Conservation (phyloP, 2,113 vertebrate genomes). For the Actenoides hombroni region DNA sequence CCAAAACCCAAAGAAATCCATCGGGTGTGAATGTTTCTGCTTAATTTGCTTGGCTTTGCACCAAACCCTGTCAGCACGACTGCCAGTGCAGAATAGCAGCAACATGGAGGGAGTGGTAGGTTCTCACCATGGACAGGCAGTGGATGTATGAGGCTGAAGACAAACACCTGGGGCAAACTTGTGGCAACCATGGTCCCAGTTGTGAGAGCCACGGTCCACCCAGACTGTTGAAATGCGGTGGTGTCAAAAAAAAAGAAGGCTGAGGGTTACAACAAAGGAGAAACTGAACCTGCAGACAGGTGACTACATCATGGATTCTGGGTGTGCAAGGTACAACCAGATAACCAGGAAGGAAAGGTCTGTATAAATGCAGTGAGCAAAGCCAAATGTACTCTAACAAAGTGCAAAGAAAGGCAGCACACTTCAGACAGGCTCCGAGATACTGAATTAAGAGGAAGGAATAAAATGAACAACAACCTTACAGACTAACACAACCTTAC, state of each 20-base stretch:
- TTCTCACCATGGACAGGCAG: neutral
- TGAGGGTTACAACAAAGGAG: neutral
- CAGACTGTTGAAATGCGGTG: neutral
- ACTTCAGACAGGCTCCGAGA: neutral
- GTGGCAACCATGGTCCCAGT: neutral
- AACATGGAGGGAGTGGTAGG: neutral
- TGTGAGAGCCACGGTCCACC: neutral
- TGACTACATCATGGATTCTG: neutral
- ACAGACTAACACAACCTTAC: neutral
- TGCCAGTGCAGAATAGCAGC: neutral
- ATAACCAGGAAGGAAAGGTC: neutral
- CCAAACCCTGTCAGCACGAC: neutral
- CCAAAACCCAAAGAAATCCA: neutral
- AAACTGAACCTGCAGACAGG: neutral
- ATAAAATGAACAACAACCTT: neutral
- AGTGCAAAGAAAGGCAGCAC: neutral
- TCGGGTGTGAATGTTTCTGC: neutral
- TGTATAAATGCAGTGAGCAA: neutral
- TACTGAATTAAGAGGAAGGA: neutral
- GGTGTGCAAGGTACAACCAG: neutral
- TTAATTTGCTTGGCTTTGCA: neutral
- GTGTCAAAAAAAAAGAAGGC: neutral
- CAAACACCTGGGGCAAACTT: fast-evolving
- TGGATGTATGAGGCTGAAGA: neutral
- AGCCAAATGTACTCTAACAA: neutral